Conservation (phyloP, 2,888 invertebrate genomes). For the Lysandra bellargus region DNA sequence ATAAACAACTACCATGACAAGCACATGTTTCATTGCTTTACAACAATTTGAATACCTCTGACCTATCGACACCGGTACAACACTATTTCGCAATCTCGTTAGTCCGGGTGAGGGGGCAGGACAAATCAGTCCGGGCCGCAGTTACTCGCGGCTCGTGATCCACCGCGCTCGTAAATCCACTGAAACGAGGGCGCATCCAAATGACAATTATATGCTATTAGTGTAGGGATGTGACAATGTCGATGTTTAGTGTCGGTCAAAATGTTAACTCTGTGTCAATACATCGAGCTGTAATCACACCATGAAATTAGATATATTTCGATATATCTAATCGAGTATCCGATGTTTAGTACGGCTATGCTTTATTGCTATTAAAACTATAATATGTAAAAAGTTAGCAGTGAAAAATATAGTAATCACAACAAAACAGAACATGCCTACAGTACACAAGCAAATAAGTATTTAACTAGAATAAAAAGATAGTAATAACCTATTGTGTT, state of each 20-base stretch:
- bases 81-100: constrained; percentile 28
- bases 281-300: too few species aligned
- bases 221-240: constrained; percentile 43
- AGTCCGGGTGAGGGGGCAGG: constrained; percentile 39
- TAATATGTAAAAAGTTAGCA: too few species aligned
- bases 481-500: too few species aligned
- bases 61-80: constrained; percentile 5
- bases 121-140: constrained; percentile 50
- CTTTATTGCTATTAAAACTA: too few species aligned
- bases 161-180: constrained; percentile 64
- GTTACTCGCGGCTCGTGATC: constrained; percentile 69
- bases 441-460: too few species aligned
- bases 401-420: too few species aligned
- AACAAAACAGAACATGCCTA: too few species aligned
- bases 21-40: background rate
- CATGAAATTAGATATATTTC: too few species aligned
- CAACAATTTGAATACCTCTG: background rate
- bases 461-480: too few species aligned
- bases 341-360: too few species aligned
- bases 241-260: constrained; percentile 35
- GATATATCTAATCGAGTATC: too few species aligned
- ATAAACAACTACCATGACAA: background rate
- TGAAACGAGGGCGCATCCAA: constrained; percentile 47
- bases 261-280: too few species aligned
- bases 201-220: constrained; percentile 72